Base-by-base conservation (phyloP, 2,797 vertebrate species). In the Pempheris klunzingeri region DNA sequence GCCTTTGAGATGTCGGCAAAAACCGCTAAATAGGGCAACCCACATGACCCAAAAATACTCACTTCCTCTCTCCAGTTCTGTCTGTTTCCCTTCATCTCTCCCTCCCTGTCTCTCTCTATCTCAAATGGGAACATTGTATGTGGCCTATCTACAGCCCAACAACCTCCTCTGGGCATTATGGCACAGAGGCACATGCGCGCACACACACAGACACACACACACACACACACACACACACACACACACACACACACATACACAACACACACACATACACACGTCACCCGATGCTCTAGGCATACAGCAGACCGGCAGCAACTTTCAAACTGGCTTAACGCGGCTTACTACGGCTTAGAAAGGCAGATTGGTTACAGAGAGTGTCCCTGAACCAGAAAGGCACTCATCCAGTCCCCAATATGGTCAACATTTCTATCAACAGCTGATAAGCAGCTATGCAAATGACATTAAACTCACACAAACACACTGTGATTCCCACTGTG, bases 31-130 rank as follows among this genome's bases (percentile, higher is more conserved):
- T 93, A 93, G 91, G 88, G 82, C 92, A 93, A 83, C 78, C 81
- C 80, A 90, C 88, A 92, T 92, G 89, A 92, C 92, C 92, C 91
- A 90, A 90, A 93, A 93, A 92, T 85, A 83, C 80, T 82, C 76
- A 73, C 75, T 84, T 87, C 71, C 74, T 85, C 86, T 85, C 87
- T 84, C 64, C 66, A 72, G 47, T 79, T 86, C 80, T 82, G 84
- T 86, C 88, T 82, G 70, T 80, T 81, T 88, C 50, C 82, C 82
- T 86, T 83, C 73, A 88, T 84, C 76, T 81, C 72, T 82, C 78
- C 41, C 78, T 80, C 70, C 30, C 78, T 59, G 47, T 83, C 77
- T 78, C 76, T 70, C 62, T 54, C 77, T 47, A 60, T 84, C 79
- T 87, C 83, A 76, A 91, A 90, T 83, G 84, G 83, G 89, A 92